Evolutionary conservation across 2,113 vertebrate species (phyloP).

Genomic region (Bujurquina vittata): DNA sequence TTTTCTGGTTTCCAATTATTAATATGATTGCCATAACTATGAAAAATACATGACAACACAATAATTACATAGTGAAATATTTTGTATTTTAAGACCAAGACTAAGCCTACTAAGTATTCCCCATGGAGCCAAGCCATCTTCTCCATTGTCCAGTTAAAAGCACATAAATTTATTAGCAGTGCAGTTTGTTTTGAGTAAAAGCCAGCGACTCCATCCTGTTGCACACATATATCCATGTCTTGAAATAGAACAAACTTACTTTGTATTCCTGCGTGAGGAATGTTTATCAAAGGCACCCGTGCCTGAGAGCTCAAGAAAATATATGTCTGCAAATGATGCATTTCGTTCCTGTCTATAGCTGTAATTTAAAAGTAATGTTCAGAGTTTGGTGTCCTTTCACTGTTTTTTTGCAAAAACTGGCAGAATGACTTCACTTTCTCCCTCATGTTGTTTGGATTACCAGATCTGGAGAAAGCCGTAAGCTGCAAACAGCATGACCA

Average conservation of each 20-base stretch:
- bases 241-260: neutral
- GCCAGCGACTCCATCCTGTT: no score
- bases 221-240: no score
- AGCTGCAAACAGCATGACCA: no score
- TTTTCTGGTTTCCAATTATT: slow-evolving; percentile 21
- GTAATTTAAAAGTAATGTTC: neutral
- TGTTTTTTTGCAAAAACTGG: neutral
- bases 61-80: neutral
- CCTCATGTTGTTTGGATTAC: fast-evolving
- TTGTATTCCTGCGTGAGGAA: neutral
- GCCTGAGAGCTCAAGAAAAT: no score
- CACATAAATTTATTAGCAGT: neutral
- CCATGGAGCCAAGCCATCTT: neutral
- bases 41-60: slow-evolving; percentile 5
- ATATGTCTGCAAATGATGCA: no score
- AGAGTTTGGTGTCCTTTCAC: neutral
- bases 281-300: no score
- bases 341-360: neutral
- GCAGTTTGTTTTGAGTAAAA: neutral
- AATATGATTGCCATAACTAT: neutral
- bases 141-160: neutral
- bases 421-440: neutral
- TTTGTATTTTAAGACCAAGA: slow-evolving; percentile 3
- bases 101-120: neutral
- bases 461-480: neutral